Conservation (phyloP, 2,797 vertebrate genomes). For the Rousettus madagascariensis region DNA sequence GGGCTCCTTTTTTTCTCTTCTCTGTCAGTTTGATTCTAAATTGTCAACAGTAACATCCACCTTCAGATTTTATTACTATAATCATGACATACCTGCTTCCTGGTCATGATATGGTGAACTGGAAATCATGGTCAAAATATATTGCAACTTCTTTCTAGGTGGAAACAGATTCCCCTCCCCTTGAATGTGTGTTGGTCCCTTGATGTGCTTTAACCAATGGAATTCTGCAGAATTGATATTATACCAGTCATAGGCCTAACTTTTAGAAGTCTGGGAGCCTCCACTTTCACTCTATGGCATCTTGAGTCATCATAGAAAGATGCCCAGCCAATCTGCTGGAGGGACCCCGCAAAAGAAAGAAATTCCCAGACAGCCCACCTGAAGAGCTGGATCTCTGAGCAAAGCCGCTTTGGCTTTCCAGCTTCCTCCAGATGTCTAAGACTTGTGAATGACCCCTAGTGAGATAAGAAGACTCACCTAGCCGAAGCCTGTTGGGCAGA, state of each 20-base stretch:
- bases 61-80: background rate
- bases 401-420: background rate
- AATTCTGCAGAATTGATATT: background rate
- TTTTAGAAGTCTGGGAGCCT: background rate
- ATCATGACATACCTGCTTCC: background rate
- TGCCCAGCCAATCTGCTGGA: too few species aligned
- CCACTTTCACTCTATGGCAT: background rate
- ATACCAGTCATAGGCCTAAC: accelerated
- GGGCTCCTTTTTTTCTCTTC: background rate
- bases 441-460: background rate
- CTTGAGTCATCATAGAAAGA: background rate
- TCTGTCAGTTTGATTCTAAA: background rate
- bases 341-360: background rate
- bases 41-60: background rate
- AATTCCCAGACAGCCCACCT: background rate
- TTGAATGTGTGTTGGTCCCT: background rate
- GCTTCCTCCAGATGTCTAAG: background rate
- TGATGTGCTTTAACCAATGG: background rate
- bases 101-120: background rate
- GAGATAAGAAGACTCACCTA: background rate
- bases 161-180: background rate
- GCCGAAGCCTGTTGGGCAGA: background rate
- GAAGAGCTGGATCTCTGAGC: background rate
- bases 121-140: background rate
- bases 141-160: background rate